Percentiles rank a stretch among this genome's conserved stretches.
Conservation (phyloP, 1,140 invertebrate genomes). For the Hycleus cichorii region DNA sequence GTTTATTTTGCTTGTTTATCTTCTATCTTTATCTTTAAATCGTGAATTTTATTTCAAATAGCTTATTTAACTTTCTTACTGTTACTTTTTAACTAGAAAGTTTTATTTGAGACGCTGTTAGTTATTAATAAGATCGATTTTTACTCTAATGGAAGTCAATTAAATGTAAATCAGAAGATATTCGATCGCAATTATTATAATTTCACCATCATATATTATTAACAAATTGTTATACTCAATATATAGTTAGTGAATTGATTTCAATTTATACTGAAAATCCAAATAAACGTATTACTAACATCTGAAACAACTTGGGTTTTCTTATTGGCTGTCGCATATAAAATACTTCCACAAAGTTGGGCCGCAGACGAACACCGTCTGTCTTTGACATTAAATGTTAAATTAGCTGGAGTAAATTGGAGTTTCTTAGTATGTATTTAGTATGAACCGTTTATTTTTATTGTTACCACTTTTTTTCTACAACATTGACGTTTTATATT, state of each 20-base stretch:
- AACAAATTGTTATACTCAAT: slow-evolving; percentile 8
- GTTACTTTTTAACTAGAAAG: too few relatives aligned
- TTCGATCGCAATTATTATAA: too few relatives aligned
- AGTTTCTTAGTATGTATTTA: slow-evolving; percentile 32
- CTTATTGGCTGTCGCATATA: slow-evolving; percentile 25
- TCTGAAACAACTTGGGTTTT: slow-evolving; percentile 16
- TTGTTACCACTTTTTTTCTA: neutral
- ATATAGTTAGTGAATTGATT: too few relatives aligned
- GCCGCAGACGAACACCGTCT: slow-evolving; percentile 19
- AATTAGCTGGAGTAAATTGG: slow-evolving; percentile 28
- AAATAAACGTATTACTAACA: slow-evolving; percentile 19
- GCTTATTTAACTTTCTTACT: too few relatives aligned
- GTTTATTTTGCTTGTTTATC: slow-evolving; percentile 6
- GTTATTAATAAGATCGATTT: too few relatives aligned
- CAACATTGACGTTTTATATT: too few relatives aligned
- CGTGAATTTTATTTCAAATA: neutral
- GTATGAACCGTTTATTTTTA: slow-evolving; percentile 23
- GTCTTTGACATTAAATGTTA: slow-evolving; percentile 29
- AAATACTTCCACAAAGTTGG: slow-evolving; percentile 19
- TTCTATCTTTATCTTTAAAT: slow-evolving; percentile 9
- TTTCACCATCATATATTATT: slow-evolving; percentile 1
- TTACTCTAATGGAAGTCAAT: too few relatives aligned
- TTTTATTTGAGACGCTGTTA: too few relatives aligned
- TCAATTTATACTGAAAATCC: slow-evolving; percentile 5
- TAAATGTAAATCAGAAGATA: too few relatives aligned